phyloP scores from a whole-genome alignment of 2,113 vertebrate genomes.

The Rhea americana region DNA sequence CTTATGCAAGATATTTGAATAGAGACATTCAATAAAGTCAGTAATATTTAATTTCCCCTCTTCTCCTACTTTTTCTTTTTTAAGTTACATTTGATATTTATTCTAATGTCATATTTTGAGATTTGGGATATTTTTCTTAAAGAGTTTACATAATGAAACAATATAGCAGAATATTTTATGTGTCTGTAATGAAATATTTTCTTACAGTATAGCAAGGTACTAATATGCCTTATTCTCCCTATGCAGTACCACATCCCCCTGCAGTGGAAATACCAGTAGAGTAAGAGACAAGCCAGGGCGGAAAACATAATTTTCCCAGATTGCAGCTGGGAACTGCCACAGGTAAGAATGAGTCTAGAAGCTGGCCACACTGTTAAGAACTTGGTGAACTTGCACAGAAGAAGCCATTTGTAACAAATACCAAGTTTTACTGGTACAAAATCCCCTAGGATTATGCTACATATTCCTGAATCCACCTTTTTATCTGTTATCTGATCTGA shows the following conservation, averaged over 20 bases:
- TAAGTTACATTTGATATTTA: conserved; percentile 34
- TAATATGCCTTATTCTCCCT: neutral
- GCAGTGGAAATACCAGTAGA: neutral
- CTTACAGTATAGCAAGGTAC: neutral
- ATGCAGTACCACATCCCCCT: neutral
- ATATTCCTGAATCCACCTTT: neutral
- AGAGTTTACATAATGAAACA: neutral
- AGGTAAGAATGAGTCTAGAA: neutral
- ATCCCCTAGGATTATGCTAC: neutral
- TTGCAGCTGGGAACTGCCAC: neutral
- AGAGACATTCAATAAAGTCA: conserved; percentile 56
- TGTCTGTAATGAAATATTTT: conserved; percentile 3
- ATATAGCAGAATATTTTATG: neutral
- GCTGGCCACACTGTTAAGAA: neutral
- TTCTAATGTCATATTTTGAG: conserved; percentile 9
- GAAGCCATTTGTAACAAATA: neutral
- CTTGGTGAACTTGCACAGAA: neutral
- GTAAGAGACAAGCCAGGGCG: neutral
- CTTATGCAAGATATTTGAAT: conserved; percentile 64
- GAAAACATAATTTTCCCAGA: neutral
- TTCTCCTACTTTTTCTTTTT: neutral
- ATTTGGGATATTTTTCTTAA: neutral
- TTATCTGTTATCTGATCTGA: neutral
- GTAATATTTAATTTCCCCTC: conserved; percentile 42
- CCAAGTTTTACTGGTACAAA: neutral